Percentiles rank a stretch among this genome's conserved stretches.
These are phyloP conservation scores for Microcebus jonahi DNA, from an alignment of 2,113 vertebrate species.

Conservation along the genomic window DNA sequence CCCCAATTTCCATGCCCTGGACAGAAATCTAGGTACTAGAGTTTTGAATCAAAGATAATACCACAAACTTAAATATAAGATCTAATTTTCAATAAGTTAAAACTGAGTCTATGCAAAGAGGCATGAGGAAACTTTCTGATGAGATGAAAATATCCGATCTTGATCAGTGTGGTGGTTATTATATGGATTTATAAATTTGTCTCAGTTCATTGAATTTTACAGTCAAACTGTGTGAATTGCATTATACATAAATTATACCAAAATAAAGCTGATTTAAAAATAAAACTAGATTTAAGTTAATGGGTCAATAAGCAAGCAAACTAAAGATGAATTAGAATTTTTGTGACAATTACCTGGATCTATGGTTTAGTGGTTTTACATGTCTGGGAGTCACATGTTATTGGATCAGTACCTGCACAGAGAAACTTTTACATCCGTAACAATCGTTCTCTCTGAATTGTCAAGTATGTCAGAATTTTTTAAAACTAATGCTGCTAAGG, in stretches of 20 bases:
- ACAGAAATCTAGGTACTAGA: background rate
- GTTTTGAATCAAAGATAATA: conserved; percentile 8
- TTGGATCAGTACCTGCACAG: background rate
- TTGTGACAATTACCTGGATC: background rate
- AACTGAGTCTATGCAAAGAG: background rate
- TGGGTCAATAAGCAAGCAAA: conserved; percentile 45
- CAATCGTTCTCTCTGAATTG: conserved; percentile 60
- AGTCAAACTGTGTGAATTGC: background rate
- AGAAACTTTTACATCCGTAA: conserved; percentile 36
- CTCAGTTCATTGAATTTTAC: conserved; percentile 59
- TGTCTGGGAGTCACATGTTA: background rate
- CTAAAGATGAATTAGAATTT: conserved; percentile 34
- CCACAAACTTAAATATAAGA: background rate
- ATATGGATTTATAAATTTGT: conserved; percentile 56
- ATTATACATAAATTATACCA: conserved; percentile 35
- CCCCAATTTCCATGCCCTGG: too few relatives aligned
- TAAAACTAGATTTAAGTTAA: conserved; percentile 27
- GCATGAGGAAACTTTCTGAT: background rate
- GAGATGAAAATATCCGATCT: background rate
- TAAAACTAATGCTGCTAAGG: conserved; percentile 26
- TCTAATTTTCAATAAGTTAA: conserved; percentile 6
- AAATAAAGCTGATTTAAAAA: conserved; percentile 32
- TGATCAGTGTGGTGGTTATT: conserved; percentile 21
- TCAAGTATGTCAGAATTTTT: conserved; percentile 51
- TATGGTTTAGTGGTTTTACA: background rate